Base-by-base conservation (phyloP, 2,888 invertebrate genomes). In the Eledona agricola region DNA sequence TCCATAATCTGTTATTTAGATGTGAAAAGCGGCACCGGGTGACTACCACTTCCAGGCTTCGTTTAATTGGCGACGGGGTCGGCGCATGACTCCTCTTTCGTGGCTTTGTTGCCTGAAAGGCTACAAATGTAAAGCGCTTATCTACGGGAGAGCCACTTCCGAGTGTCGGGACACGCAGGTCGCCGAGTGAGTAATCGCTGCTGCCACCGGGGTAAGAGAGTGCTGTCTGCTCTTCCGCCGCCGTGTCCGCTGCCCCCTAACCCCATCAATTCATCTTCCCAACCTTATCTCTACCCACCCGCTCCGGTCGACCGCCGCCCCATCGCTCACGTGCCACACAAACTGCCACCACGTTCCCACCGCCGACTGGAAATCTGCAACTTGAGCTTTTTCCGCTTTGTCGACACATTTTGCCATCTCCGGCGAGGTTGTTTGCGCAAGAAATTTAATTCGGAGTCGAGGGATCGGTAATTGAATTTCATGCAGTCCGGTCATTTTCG, bases 71-170 rank as follows among this genome's bases (percentile, higher is more conserved):
- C 19, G 40, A 40, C 15, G 15, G n/a, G 19, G 28, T 12, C 12
- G 9, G 7, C 16, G 61, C 60, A 59, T 62, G 63, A 63, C 64
- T 62, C 68, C 65, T 16, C 26, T 40, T 17, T 28, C 26, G 42
- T 28, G 19, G 28, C 13, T 42, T 42, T 22, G 5, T 63, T 64
- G 62, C 66, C 59, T 69, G 71, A 72, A 72, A 72, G 68, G 69
- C 67, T 70, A 73, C 73, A 74, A 74, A 74, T 74, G 73, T 74
- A 72, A 72, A 72, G 69, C 72, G 72, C 72, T 74, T 74, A 74
- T 74, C 74, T 71, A 65, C 64, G 69, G 71, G 67, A 66, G 73
- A 71, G 70, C 67, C 72, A 72, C 72, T 73, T 74, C 73, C 72
- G 72, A 60, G 63, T 66, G 66, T 60, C 65, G 66, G 68, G 69